Conservation (phyloP, 2,888 invertebrate genomes). For the Xestobium rufovillosum region DNA sequence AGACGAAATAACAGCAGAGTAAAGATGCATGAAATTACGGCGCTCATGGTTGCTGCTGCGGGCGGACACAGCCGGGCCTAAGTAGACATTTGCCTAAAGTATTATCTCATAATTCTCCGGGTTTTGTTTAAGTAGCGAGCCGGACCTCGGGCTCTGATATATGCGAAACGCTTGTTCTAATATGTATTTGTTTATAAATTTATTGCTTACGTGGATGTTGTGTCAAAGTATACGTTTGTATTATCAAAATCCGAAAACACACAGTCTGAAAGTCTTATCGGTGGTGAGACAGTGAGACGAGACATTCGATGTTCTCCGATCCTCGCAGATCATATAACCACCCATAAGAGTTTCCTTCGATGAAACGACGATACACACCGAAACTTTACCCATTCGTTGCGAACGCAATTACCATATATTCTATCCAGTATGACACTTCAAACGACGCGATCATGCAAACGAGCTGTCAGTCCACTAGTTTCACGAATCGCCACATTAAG, state of each 20-base stretch:
- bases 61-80: conserved; percentile 21
- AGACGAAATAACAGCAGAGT: too few species aligned
- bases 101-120: conserved; percentile 42
- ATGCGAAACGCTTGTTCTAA: conserved; percentile 36
- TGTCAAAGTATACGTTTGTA: too few species aligned
- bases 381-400: conserved; percentile 41
- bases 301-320: too few species aligned
- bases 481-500: too few species aligned
- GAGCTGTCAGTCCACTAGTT: conserved; percentile 22
- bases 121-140: conserved; percentile 39
- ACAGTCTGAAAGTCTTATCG: too few species aligned
- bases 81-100: conserved; percentile 40
- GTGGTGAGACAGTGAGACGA: too few species aligned
- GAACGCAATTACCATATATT: conserved; percentile 41
- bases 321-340: too few species aligned
- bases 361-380: conserved; percentile 30
- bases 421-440: conserved; percentile 39
- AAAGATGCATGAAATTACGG: too few species aligned
- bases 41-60: too few species aligned
- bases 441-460: conserved; percentile 42
- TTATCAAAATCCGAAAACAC: too few species aligned
- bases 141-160: conserved; percentile 37
- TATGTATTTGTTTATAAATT: too few species aligned
- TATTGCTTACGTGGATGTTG: too few species aligned
- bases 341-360: conserved; percentile 30